Percentiles rank a stretch among this genome's conserved stretches.
phyloP scores from a whole-genome alignment of 2,888 invertebrate species.

The Ophion ventricosus region DNA sequence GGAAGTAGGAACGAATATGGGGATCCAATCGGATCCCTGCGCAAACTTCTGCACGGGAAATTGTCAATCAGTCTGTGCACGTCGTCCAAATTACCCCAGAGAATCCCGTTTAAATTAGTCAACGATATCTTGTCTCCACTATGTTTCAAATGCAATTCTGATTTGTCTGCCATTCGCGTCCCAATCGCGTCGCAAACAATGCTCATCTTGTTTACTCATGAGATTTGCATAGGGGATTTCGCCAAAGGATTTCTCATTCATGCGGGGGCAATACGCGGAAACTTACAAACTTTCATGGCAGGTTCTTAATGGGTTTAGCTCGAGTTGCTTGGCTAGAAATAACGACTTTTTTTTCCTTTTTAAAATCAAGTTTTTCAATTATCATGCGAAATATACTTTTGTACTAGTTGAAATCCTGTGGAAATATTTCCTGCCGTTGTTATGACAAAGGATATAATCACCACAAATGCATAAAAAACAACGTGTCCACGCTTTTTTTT shows the following conservation, averaged over 20 bases:
- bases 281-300: background rate
- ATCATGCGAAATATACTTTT: background rate
- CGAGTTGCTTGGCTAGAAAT: background rate
- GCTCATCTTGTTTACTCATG: background rate
- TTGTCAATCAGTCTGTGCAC: background rate
- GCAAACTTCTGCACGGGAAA: background rate
- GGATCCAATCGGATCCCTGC: too few relatives aligned
- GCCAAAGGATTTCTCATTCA: background rate
- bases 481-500: too few relatives aligned
- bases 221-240: background rate
- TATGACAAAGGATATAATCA: too few relatives aligned
- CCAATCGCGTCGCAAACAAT: background rate
- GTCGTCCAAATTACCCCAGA: background rate
- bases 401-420: too few relatives aligned
- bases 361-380: background rate
- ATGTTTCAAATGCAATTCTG: background rate
- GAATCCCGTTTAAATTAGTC: background rate
- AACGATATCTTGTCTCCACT: background rate
- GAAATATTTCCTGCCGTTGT: too few relatives aligned
- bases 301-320: background rate
- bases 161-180: background rate
- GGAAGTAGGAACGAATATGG: too few relatives aligned
- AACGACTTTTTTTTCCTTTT: background rate
- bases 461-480: too few relatives aligned
- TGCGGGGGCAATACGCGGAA: background rate